A percentile compares a stretch with the other conserved stretches of the same genome.
phyloP scores from a whole-genome alignment of 2,888 invertebrate genomes.

The Hecatera dysodea region DNA sequence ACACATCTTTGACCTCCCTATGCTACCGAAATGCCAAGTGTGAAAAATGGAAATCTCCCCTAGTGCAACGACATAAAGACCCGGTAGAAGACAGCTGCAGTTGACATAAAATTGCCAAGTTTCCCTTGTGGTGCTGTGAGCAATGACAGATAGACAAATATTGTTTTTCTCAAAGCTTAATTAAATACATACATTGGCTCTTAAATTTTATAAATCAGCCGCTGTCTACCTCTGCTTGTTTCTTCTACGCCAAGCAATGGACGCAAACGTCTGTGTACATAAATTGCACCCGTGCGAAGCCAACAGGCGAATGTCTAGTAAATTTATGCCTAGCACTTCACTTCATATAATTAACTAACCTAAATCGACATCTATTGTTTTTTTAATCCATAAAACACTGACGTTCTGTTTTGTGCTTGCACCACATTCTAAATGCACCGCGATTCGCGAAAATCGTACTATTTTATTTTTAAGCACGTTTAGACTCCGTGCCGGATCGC shows the following conservation, averaged over 20 bases:
- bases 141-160: neutral
- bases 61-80: neutral
- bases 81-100: neutral
- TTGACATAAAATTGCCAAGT: neutral
- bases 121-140: neutral
- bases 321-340: neutral
- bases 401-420: neutral
- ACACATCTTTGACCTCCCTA: neutral
- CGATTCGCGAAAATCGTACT: neutral
- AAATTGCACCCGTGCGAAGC: neutral
- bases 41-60: neutral
- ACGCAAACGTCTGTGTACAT: neutral
- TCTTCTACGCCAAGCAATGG: neutral
- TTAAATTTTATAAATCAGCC: too few relatives aligned
- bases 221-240: too few relatives aligned
- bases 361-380: neutral
- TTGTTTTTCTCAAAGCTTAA: neutral
- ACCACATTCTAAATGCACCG: neutral
- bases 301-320: neutral
- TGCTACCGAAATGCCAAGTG: neutral
- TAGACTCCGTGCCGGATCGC: slow-evolving; percentile 44
- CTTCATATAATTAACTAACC: neutral
- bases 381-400: neutral
- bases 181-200: neutral
- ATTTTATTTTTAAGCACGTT: neutral